phyloP scores from a whole-genome alignment of 2,888 invertebrate genomes.

The Rhagonycha lutea region DNA sequence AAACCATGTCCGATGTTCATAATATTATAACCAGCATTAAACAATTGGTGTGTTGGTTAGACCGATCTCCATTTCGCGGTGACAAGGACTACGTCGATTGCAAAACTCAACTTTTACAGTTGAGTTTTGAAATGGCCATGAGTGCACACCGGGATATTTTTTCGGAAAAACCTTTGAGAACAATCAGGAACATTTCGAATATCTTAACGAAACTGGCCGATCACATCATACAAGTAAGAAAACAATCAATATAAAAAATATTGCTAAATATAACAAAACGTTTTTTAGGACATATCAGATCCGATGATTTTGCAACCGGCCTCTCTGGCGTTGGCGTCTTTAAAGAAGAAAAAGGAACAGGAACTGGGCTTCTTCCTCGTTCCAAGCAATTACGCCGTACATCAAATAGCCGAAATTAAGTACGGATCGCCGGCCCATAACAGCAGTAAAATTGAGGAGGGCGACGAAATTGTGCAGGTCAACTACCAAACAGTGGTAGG shows the following conservation, averaged over 20 bases:
- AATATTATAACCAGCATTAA: slow-evolving; percentile 83
- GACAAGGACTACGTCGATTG: slow-evolving; percentile 72
- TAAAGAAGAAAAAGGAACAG: slow-evolving; percentile 83
- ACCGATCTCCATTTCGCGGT: slow-evolving; percentile 71
- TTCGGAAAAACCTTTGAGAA: slow-evolving; percentile 82
- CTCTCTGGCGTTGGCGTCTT: slow-evolving; percentile 82
- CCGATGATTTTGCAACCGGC: slow-evolving; percentile 91
- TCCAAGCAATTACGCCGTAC: slow-evolving; percentile 79
- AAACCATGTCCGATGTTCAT: slow-evolving; percentile 83
- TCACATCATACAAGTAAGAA: slow-evolving; percentile 76
- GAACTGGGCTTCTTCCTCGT: slow-evolving; percentile 89
- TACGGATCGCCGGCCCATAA: slow-evolving; percentile 91
- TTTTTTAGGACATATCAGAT: slow-evolving; percentile 74
- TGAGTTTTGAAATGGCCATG: slow-evolving; percentile 86
- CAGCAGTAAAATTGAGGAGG: slow-evolving; percentile 89
- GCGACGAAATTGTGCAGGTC: slow-evolving; percentile 94
- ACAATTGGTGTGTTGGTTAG: slow-evolving; percentile 88
- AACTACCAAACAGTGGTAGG: slow-evolving; percentile 77
- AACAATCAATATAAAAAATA: not conserved
- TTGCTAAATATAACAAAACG: not conserved
- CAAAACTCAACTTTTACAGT: slow-evolving; percentile 72
- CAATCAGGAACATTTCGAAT: slow-evolving; percentile 73
- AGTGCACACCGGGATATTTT: slow-evolving; percentile 90
- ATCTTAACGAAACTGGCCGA: slow-evolving; percentile 80
- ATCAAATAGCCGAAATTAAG: slow-evolving; percentile 86